Evolutionary conservation across 2,113 vertebrate genomes (phyloP).

Genomic region (Dicerorhinus sumatrensis): DNA sequence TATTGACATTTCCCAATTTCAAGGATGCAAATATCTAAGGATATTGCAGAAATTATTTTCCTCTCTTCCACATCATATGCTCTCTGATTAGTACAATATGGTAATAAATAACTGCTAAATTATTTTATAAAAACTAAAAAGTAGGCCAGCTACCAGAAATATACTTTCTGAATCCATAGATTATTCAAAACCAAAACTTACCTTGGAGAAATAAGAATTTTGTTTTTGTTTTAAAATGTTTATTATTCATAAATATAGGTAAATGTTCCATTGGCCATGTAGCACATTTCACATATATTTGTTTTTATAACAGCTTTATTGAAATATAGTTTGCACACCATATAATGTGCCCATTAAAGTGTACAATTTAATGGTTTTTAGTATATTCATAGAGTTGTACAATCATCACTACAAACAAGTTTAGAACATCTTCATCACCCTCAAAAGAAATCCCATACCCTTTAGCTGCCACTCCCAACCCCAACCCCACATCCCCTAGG

Average conservation of each 20-base stretch:
- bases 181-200: neutral
- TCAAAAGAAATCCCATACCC: neutral
- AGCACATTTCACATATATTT: neutral
- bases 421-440: neutral
- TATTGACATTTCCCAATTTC: neutral
- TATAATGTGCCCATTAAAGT: neutral
- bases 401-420: neutral
- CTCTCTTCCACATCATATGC: neutral
- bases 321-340: neutral
- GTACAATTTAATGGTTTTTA: neutral
- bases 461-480: neutral
- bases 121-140: slow-evolving; percentile 36
- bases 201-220: neutral
- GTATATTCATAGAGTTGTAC: neutral
- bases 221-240: neutral
- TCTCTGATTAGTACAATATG: neutral
- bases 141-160: neutral
- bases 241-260: neutral
- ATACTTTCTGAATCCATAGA: neutral
- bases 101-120: neutral
- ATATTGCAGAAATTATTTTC: neutral
- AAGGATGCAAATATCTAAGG: neutral
- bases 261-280: neutral
- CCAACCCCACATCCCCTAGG: fast-evolving
- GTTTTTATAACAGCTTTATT: neutral